phyloP scores from a whole-genome alignment of 64 coral and sea anemone genomes.

The Exaiptasia diaphana region DNA sequence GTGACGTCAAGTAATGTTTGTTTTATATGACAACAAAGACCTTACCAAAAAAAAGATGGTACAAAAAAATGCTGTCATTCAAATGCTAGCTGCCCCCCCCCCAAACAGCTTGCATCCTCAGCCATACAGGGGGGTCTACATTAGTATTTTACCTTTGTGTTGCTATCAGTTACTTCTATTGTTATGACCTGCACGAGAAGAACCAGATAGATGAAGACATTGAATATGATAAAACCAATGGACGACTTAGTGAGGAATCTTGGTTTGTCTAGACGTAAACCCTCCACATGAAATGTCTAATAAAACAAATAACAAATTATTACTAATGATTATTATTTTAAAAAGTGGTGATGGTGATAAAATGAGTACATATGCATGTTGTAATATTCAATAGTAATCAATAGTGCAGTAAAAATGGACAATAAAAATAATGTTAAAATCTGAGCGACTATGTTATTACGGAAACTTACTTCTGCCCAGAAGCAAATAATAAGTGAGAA shows the following conservation, averaged over 20 bases:
- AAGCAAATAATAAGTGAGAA: constrained; percentile 95
- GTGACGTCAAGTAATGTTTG: no score
- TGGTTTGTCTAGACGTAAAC: constrained; percentile 69
- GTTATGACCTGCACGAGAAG: constrained; percentile 68
- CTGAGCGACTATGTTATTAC: background rate
- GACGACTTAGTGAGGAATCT: constrained; percentile 88
- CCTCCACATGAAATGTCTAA: constrained; percentile 94
- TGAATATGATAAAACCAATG: constrained; percentile 71
- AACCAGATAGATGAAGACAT: constrained; percentile 71
- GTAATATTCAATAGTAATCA: no score
- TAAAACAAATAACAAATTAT: background rate
- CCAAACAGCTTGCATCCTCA: no score
- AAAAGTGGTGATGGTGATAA: background rate
- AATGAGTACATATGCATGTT: background rate
- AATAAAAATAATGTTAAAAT: background rate
- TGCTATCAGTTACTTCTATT: constrained; percentile 64
- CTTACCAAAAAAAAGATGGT: no score
- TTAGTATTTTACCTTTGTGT: constrained; percentile 73
- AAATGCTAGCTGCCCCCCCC: no score
- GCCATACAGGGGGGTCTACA: no score
- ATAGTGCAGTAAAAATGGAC: background rate
- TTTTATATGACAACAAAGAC: no score
- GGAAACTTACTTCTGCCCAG: constrained; percentile 86
- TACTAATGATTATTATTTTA: background rate
- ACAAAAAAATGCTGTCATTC: no score